Conservation (phyloP, 2,113 vertebrate species). For the Crypturellus undulatus region DNA sequence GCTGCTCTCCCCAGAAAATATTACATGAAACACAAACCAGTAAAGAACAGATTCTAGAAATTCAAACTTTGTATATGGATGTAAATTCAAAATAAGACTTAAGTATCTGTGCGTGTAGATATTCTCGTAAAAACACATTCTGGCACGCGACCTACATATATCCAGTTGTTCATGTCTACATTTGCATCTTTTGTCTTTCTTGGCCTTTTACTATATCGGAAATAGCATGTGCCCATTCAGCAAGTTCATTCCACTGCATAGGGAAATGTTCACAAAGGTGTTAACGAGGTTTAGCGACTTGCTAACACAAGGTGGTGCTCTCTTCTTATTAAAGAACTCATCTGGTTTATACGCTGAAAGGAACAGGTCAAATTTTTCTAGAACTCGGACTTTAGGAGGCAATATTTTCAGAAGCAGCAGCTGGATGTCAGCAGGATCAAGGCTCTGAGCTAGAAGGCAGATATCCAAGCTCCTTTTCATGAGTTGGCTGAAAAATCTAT, state of each 20-base stretch:
- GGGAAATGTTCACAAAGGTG: neutral
- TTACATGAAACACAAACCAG: neutral
- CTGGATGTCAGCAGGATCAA: neutral
- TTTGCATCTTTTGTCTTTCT: neutral
- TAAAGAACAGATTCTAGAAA: neutral
- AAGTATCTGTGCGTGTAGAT: fast-evolving
- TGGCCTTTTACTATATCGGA: neutral
- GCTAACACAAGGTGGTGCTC: constrained; percentile 81
- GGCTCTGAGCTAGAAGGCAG: neutral
- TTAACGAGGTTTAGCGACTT: constrained; percentile 24
- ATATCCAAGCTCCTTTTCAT: neutral
- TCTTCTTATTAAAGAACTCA: constrained; percentile 74
- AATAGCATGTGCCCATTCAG: neutral
- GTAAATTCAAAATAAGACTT: neutral
- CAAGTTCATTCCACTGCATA: fast-evolving
- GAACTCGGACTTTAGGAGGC: neutral
- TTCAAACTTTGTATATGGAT: neutral
- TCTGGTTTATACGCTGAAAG: neutral
- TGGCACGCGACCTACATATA: neutral
- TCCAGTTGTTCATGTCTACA: neutral
- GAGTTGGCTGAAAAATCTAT: neutral
- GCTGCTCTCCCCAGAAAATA: neutral
- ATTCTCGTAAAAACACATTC: fast-evolving
- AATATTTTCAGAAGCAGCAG: neutral
- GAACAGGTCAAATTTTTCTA: neutral